These are phyloP conservation scores for Adelges cooleyi DNA, from an alignment of 1,140 invertebrate genomes.

Conservation along the genomic window DNA sequence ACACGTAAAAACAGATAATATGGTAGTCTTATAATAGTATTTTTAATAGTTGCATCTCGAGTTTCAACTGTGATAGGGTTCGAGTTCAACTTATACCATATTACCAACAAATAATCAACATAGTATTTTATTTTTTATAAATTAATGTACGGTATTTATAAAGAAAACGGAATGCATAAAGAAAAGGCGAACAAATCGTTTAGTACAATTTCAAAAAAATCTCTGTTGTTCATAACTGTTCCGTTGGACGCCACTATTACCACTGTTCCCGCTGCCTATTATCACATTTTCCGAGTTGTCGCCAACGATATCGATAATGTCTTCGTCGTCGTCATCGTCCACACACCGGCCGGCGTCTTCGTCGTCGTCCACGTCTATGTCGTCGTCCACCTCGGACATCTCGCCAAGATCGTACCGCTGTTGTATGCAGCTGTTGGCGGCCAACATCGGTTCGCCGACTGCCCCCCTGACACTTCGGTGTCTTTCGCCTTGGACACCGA, in stretches of 20 bases:
- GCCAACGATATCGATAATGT: slow-evolving; percentile 24
- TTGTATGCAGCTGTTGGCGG: neutral
- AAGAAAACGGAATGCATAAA: too few relatives aligned
- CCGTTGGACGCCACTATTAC: neutral
- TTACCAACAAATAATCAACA: too few relatives aligned
- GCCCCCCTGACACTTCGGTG: neutral
- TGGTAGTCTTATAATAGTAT: too few relatives aligned
- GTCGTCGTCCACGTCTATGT: neutral
- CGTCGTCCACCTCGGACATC: neutral
- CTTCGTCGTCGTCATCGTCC: neutral
- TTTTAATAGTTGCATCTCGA: too few relatives aligned
- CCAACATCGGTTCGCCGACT: neutral
- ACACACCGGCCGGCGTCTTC: neutral
- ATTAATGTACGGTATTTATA: too few relatives aligned
- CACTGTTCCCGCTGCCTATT: too few relatives aligned
- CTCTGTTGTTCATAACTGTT: slow-evolving; percentile 11
- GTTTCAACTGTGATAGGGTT: too few relatives aligned
- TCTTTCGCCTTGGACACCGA: neutral
- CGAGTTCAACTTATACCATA: too few relatives aligned
- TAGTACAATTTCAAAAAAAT: neutral
- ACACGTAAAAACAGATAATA: too few relatives aligned
- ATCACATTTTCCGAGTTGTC: neutral
- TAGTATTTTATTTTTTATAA: too few relatives aligned
- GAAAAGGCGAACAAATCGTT: too few relatives aligned
- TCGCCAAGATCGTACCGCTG: slow-evolving; percentile 2